These are phyloP conservation scores for Drosophila erecta DNA, from an alignment of 1,140 invertebrate genomes.

Conservation along the genomic window DNA sequence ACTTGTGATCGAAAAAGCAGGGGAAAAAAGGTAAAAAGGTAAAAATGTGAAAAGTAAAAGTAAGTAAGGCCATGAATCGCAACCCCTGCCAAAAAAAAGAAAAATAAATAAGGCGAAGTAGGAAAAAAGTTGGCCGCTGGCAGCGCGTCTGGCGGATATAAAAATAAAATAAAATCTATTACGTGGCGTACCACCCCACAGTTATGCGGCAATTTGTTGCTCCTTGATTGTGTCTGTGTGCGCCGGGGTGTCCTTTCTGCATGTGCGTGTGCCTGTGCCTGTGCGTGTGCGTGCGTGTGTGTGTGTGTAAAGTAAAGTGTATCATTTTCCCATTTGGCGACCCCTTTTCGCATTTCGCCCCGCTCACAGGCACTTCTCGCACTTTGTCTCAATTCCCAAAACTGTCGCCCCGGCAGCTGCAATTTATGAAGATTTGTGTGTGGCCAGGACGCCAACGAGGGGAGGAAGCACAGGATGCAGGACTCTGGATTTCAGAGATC, in stretches of 20 bases:
- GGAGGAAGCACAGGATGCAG: neutral
- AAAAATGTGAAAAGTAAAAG: conserved; percentile 73
- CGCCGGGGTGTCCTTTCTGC: conserved; percentile 32
- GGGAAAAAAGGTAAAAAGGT: conserved; percentile 11
- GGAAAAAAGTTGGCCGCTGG: conserved; percentile 5
- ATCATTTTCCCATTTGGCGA: conserved; percentile 84
- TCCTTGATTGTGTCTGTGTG: conserved; percentile 74
- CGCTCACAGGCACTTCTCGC: conserved; percentile 53
- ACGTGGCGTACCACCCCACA: conserved; percentile 84
- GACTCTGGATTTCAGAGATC: neutral
- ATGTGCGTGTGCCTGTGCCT: neutral
- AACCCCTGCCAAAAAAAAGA: neutral
- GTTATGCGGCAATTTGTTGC: conserved; percentile 85
- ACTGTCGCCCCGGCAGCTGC: conserved; percentile 69
- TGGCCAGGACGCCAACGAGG: conserved; percentile 38
- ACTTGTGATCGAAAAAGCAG: neutral
- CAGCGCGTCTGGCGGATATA: conserved; percentile 59
- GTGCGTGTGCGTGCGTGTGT: neutral
- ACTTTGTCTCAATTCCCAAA: conserved; percentile 81
- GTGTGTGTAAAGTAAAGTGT: conserved; percentile 71
- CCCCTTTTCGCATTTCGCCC: conserved; percentile 52
- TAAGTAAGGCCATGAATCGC: conserved; percentile 58
- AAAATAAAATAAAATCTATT: conserved; percentile 84
- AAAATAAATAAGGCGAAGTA: too few relatives aligned
- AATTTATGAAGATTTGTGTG: conserved; percentile 85